Base-by-base conservation (phyloP, 2,113 vertebrate species). In the Uria aalge region DNA sequence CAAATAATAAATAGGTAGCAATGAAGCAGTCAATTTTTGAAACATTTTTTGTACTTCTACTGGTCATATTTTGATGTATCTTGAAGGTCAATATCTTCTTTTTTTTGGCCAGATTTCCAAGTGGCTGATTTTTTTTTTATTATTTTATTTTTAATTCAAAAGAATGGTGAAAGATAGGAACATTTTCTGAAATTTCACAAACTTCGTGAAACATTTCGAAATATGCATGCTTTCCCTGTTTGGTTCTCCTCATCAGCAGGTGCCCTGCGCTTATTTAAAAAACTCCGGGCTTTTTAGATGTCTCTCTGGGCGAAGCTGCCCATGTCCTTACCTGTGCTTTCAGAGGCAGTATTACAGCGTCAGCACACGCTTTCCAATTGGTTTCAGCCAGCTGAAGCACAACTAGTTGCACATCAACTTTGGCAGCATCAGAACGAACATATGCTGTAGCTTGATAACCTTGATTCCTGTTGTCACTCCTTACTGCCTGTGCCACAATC, bases 401-500 rank as follows among this genome's bases (percentile, higher is more conserved):
- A 94, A 97, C 79, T 30, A 97, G 66, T 94, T 98, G 98, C 68
- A 94, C 68, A 74, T 96, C 93, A 59, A 76, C 74, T 95, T 96
- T 97, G 67, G 88, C 67, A 92, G 64, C 71, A 40, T 90, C 72
- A 23, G 82, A 88, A 56, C 89, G 96, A 90, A 95, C 72, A 91
- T 98, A 98, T 84, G 95, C 86, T 76, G 97, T 97, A 59, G 96
- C 92, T 91, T 97, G 96, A 85, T 98, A 97, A 89, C 98, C 98
- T 92, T 96, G 93, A 72, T 97, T 95, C 96, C 63, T 92, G 82
- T 60, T 96, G 95, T 98, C 95, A 85, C 83, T 96, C 84, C 92
- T 96, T 66, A 97, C 92, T 85, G 98, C 97, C 81, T 96, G 96
- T 74, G 94, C 93, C 84, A 97, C 92, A 64, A 97, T 36, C 7